Evolutionary conservation across 1,140 invertebrate species (phyloP), one percentile per base, ranked within the genome.

Genomic region (Drosophila biarmipes): DNA sequence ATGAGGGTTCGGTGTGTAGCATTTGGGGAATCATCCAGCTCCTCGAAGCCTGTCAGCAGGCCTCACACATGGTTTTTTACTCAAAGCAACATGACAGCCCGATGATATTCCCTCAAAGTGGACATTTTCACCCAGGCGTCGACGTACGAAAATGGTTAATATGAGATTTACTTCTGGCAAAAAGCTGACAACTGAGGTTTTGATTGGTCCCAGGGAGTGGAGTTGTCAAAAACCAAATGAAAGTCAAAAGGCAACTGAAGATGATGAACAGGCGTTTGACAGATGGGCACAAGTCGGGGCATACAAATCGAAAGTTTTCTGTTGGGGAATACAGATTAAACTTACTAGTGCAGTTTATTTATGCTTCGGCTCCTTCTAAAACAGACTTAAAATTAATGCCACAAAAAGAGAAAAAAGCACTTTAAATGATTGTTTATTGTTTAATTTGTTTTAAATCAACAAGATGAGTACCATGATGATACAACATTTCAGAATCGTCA

Each of bases 81-180:
- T 85, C 54, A 51, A 80, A 51, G 67, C 57, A 63, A 87, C 73
- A 78, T 87, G 81, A 86, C 81, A 86, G 61, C 59, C 58, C 54
- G 57, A 81, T 87, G 78, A 74, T 57, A 84, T 78, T 34, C 57
- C 77, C 56, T 73, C 58, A 68, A 77, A 81, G 78, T 81, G 79
- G 79, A 81, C 79, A 81, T 77, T 77, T 73, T 80, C 53, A 15
- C 17, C 35, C 48, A 58, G 78, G 56, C 53, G 72, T 29, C 78
- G 59, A 37, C 75, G 64, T 55, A 67, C 51, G 45, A 38, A 38
- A 49, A 61, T 49, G 67, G 48, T 66, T 75, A 53, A 66, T 74
- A 57, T 58, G 40, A 48, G 53, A 56, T 63, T 64, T 51, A 46
- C 59, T 74, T 73, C 45, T 62, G 54, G 38, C 29, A 35, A 24